phyloP scores from a whole-genome alignment of 2,797 vertebrate species.

The Propithecus deckenii region DNA sequence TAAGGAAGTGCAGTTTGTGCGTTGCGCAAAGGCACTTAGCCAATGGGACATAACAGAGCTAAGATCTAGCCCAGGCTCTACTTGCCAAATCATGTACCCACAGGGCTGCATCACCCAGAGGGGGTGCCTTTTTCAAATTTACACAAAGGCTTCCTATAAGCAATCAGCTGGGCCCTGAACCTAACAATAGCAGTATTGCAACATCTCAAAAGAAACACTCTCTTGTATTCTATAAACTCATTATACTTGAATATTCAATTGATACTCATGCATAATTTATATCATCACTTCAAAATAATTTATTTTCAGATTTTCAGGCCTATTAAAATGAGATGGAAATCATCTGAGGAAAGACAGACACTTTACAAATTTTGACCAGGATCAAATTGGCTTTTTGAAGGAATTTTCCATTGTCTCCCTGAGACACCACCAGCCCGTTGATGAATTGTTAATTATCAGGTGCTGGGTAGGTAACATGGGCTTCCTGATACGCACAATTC shows the following conservation, averaged over 20 bases:
- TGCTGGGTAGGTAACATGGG: not conserved
- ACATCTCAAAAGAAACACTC: conserved; percentile 67
- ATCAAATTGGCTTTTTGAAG: conserved; percentile 42
- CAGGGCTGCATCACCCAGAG: conserved; percentile 38
- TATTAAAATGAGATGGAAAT: conserved; percentile 27
- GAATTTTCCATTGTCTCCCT: not conserved
- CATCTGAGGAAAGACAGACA: not conserved
- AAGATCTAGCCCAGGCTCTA: conserved; percentile 14
- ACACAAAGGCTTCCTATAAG: conserved; percentile 74
- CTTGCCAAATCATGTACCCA: conserved; percentile 51
- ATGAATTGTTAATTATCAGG: not conserved
- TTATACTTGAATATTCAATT: conserved; percentile 66
- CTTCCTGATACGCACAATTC: not conserved
- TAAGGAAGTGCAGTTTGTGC: not conserved
- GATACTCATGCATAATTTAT: conserved; percentile 73
- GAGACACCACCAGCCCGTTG: not conserved
- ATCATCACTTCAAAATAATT: conserved; percentile 62
- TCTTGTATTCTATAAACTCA: conserved; percentile 72
- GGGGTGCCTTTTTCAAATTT: conserved; percentile 62
- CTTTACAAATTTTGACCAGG: not conserved
- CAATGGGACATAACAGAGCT: conserved; percentile 53
- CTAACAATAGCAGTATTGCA: conserved; percentile 77
- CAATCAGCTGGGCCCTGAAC: conserved; percentile 71
- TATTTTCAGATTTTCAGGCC: conserved; percentile 56
- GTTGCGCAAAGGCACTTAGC: conserved; percentile 38